These are phyloP conservation scores for Imbricaverruca yamaguchii DNA, from an alignment of 2,888 invertebrate genomes.

Conservation along the genomic window DNA sequence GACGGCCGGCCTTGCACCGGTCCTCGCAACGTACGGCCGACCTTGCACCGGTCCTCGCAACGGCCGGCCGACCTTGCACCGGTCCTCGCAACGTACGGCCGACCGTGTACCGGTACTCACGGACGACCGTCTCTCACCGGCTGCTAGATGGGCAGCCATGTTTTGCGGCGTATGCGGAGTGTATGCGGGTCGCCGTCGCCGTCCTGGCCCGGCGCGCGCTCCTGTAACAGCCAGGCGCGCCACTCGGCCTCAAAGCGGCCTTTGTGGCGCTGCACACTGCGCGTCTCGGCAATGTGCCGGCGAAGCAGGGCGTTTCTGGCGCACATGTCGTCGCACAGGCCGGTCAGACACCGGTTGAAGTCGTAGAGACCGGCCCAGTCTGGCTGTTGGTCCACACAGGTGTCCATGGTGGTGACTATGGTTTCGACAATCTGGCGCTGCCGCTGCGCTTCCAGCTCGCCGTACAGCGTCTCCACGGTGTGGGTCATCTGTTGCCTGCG, in stretches of 20 bases:
- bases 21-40: too few species aligned
- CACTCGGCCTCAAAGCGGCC: neutral
- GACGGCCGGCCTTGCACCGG: too few species aligned
- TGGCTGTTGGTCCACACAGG: neutral
- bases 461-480: neutral
- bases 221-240: neutral
- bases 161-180: neutral
- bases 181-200: neutral
- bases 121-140: too few species aligned
- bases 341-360: neutral
- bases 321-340: neutral
- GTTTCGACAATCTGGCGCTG: neutral
- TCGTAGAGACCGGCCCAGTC: neutral
- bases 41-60: too few species aligned
- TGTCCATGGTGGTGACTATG: neutral
- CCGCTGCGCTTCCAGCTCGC: neutral
- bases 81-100: too few species aligned
- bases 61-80: too few species aligned
- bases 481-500: neutral
- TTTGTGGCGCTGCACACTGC: neutral
- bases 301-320: neutral
- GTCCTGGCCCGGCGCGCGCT: neutral
- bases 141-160: neutral
- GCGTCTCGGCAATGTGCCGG: neutral
- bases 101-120: too few species aligned